Conservation (phyloP, 2,113 vertebrate genomes). For the Tragelaphus imberbis region DNA sequence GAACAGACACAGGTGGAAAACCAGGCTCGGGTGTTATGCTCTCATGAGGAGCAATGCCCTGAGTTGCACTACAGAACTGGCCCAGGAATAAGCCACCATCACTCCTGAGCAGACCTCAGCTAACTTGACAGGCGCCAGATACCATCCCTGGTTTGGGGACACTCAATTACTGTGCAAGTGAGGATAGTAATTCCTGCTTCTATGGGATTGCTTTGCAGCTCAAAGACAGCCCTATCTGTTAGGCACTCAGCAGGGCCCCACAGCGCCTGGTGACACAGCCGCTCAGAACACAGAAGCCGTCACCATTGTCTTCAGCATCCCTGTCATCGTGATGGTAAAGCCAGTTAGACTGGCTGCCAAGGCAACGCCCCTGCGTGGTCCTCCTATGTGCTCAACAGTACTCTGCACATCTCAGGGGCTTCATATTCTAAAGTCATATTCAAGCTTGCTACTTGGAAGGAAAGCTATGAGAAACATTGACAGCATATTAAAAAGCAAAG, state of each 20-base stretch:
- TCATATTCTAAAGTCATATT: background rate
- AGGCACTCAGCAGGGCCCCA: background rate
- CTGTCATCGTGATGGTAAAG: background rate
- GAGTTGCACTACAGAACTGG: accelerated
- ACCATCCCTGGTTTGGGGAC: too few species aligned
- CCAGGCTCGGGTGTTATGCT: accelerated
- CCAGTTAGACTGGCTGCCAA: background rate
- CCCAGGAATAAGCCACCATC: accelerated
- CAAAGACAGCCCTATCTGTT: accelerated
- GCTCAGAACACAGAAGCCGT: background rate
- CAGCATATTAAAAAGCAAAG: background rate
- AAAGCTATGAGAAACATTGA: background rate
- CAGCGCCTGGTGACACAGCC: background rate
- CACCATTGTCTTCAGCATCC: background rate
- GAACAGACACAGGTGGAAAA: background rate
- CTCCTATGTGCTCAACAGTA: background rate
- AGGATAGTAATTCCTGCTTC: background rate
- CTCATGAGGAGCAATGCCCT: accelerated
- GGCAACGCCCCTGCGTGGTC: accelerated
- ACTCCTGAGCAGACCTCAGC: background rate
- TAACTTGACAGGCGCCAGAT: background rate
- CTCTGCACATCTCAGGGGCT: background rate
- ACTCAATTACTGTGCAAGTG: accelerated
- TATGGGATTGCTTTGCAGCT: accelerated
- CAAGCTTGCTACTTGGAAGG: background rate